Conservation (phyloP, 2,888 invertebrate genomes). For the Cephonodes hylas region DNA sequence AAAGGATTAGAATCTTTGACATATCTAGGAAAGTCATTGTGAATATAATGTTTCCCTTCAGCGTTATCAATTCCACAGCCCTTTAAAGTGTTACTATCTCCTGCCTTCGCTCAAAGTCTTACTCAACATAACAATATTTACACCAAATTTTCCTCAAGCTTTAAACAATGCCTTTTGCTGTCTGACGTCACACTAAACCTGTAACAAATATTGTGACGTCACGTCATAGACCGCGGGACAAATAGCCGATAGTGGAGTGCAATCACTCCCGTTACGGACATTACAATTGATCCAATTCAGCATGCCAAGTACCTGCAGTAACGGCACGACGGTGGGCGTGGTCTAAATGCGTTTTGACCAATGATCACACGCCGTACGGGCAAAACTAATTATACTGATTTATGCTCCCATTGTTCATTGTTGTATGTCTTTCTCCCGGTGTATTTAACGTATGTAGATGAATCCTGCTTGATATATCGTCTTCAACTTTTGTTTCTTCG, state of each 20-base stretch:
- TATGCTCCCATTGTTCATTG: constrained; percentile 96
- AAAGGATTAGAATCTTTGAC: too few species aligned
- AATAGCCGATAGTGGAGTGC: background rate
- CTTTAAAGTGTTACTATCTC: too few species aligned
- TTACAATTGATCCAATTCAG: constrained; percentile 68
- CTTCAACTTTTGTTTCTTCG: constrained; percentile 18
- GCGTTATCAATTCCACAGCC: too few species aligned
- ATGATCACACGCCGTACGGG: constrained; percentile 82
- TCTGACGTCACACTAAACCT: too few species aligned
- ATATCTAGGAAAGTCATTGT: too few species aligned
- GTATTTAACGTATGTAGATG: constrained; percentile 43
- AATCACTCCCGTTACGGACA: constrained; percentile 53
- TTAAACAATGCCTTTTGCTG: too few species aligned
- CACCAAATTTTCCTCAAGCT: too few species aligned
- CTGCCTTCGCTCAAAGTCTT: too few species aligned
- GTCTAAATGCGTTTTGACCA: constrained; percentile 82
- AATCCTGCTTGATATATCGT: constrained; percentile 21
- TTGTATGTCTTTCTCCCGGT: constrained; percentile 82
- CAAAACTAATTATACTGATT: constrained; percentile 96
- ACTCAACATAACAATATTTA: too few species aligned
- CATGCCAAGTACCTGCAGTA: constrained; percentile 63
- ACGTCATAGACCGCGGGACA: background rate
- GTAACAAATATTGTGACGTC: background rate
- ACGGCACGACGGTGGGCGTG: constrained; percentile 78
- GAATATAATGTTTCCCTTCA: too few species aligned